Evolutionary conservation across 2,888 invertebrate genomes (phyloP).

Genomic region (Calliphora vomitoria): DNA sequence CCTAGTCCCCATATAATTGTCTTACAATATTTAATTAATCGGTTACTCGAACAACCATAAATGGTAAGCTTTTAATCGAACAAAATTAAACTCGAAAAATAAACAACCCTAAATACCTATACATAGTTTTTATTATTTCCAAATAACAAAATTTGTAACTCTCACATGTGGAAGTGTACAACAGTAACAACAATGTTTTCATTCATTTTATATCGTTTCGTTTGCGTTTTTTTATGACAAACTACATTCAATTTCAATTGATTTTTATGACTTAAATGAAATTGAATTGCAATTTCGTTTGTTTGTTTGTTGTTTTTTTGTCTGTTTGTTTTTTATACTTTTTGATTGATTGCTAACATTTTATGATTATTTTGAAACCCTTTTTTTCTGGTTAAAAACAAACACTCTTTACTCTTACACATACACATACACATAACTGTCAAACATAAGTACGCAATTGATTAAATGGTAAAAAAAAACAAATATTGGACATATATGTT

Average conservation of each 20-base stretch:
- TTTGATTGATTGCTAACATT: conserved; percentile 70
- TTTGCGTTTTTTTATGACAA: conserved; percentile 55
- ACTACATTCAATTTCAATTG: conserved; percentile 65
- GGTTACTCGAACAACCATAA: too few species aligned
- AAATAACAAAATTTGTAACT: not conserved
- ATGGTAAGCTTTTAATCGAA: too few species aligned
- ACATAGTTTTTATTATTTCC: not conserved
- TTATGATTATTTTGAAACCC: conserved; percentile 65
- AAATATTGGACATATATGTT: conserved; percentile 48
- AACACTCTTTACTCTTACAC: not conserved
- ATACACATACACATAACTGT: conserved; percentile 5
- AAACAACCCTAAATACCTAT: not conserved
- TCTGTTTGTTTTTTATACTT: conserved; percentile 38
- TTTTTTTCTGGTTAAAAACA: conserved; percentile 34
- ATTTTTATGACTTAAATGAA: conserved; percentile 70
- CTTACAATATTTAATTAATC: too few species aligned
- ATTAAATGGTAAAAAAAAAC: conserved; percentile 11
- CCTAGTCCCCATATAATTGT: too few species aligned
- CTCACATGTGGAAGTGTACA: not conserved
- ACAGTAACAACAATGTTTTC: not conserved
- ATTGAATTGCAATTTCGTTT: conserved; percentile 67
- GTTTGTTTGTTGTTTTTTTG: not conserved
- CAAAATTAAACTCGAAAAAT: too few species aligned
- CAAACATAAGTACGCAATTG: conserved; percentile 49
- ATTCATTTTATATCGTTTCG: conserved; percentile 1